A percentile compares a stretch with the other conserved stretches of the same genome.
Evolutionary conservation across 2,797 vertebrate genomes (phyloP).

Genomic region (Crax fasciolata): DNA sequence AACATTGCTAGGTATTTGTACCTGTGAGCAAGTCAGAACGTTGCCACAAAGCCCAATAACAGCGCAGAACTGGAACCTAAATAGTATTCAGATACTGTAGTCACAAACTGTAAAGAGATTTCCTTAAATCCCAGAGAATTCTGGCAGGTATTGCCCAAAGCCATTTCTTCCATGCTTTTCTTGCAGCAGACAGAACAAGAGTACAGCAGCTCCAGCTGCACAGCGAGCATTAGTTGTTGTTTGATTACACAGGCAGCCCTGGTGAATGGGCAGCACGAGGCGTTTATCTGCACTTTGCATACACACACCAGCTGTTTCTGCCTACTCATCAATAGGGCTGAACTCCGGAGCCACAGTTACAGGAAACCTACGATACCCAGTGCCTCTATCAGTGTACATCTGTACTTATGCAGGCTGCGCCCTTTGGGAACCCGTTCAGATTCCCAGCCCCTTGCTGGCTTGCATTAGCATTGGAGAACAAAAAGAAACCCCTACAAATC

Average conservation of each 20-base stretch:
- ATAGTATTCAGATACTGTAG: background rate
- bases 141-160: background rate
- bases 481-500: background rate
- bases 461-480: background rate
- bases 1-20: background rate
- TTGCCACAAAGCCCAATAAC: background rate
- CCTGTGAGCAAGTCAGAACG: background rate
- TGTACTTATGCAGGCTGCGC: background rate
- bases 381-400: accelerated
- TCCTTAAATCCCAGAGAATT: background rate
- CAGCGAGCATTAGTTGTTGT: background rate
- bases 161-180: background rate
- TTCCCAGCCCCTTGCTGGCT: background rate
- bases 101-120: background rate
- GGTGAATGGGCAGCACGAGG: background rate
- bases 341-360: background rate
- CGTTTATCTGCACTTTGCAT: background rate
- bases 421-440: background rate
- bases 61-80: background rate
- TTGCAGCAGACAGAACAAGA: background rate
- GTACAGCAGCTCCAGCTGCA: background rate
- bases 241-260: background rate
- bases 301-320: background rate
- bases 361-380: background rate
- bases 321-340: background rate